These are phyloP conservation scores for Cynoglossus semilaevis DNA, from an alignment of 2,113 vertebrate genomes.

Conservation along the genomic window DNA sequence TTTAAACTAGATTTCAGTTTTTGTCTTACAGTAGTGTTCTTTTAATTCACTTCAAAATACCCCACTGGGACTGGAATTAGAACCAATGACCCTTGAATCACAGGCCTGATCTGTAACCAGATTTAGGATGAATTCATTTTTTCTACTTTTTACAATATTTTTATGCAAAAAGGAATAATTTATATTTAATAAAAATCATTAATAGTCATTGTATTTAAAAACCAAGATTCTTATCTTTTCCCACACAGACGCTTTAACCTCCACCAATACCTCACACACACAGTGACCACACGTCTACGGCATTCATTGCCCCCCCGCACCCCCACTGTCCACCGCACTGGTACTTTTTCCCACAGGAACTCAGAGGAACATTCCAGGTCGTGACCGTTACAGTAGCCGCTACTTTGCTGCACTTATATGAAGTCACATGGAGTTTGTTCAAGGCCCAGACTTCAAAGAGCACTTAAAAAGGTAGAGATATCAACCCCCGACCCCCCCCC, in stretches of 20 bases:
- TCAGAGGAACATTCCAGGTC: slow-evolving; percentile 11
- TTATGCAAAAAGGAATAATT: too few species aligned
- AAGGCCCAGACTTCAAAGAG: slow-evolving; percentile 72
- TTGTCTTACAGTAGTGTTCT: too few species aligned
- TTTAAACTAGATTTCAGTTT: too few species aligned
- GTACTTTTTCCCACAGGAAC: not conserved
- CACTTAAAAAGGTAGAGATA: slow-evolving; percentile 73
- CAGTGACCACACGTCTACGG: not conserved
- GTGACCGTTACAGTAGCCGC: slow-evolving; percentile 46
- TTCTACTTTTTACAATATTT: too few species aligned
- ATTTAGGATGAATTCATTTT: too few species aligned
- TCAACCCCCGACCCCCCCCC: slow-evolving; percentile 51
- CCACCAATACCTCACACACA: not conserved
- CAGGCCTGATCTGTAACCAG: too few species aligned
- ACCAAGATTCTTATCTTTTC: not conserved
- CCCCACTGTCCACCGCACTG: not conserved
- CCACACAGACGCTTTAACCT: too few species aligned
- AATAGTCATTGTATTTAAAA: slow-evolving; percentile 20
- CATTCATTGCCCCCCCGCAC: not conserved
- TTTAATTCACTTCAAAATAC: too few species aligned
- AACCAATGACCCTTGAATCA: too few species aligned
- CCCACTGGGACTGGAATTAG: too few species aligned
- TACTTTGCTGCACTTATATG: slow-evolving; percentile 28
- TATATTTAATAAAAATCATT: too few species aligned
- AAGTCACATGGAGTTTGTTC: slow-evolving; percentile 54